These are phyloP conservation scores for Pseudomyrmex sp. DNA, from an alignment of 1,140 invertebrate genomes.

Conservation along the genomic window DNA sequence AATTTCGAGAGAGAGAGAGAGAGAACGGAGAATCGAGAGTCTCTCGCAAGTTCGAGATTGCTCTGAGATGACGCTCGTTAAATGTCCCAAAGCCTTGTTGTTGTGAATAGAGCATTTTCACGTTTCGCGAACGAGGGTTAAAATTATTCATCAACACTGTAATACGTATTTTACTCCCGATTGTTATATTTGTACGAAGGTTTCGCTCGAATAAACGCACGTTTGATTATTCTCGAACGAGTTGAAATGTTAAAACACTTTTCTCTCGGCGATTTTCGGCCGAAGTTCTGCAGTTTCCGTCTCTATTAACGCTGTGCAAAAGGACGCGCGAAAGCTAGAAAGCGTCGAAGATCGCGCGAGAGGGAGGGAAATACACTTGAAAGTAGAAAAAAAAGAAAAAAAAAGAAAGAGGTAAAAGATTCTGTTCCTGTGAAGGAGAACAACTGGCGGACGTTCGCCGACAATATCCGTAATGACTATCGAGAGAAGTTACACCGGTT, in stretches of 20 bases:
- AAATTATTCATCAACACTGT: too few species aligned
- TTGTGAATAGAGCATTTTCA: too few species aligned
- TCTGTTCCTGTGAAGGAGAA: background rate
- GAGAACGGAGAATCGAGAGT: background rate
- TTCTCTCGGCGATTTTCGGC: background rate
- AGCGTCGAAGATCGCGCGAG: background rate
- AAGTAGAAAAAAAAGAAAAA: background rate
- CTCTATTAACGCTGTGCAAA: background rate
- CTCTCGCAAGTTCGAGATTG: background rate
- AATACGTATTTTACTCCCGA: too few species aligned
- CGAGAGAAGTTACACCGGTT: slow-evolving; percentile 29
- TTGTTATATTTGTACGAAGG: too few species aligned
- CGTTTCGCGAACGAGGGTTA: too few species aligned
- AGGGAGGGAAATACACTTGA: slow-evolving; percentile 2
- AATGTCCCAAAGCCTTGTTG: background rate
- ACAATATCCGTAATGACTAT: slow-evolving; percentile 35
- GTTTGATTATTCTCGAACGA: too few species aligned
- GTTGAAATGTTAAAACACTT: background rate
- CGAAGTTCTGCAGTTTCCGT: background rate
- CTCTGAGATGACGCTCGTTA: background rate
- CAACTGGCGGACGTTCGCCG: background rate
- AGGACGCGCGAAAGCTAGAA: too few species aligned
- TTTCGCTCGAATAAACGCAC: too few species aligned
- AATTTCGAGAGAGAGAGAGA: background rate
- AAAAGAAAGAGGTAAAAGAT: background rate